Evolutionary conservation across 2,888 invertebrate species (phyloP).

Genomic region (Parnassius orleans): DNA sequence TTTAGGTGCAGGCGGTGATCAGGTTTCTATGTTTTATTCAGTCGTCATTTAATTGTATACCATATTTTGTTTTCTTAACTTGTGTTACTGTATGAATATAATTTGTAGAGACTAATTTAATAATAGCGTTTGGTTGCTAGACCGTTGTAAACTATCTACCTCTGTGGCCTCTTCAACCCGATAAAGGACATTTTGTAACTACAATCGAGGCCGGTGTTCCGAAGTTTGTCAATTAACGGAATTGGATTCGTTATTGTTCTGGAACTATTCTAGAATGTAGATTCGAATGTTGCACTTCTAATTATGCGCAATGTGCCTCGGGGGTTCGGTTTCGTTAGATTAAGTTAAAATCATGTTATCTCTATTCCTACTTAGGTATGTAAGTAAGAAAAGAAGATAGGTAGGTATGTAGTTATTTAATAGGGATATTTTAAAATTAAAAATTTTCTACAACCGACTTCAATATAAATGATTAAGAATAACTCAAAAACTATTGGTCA

Average conservation of each 20-base stretch:
- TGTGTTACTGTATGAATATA: not conserved
- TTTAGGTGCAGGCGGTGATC: no score
- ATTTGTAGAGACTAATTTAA: not conserved
- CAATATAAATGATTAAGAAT: no score
- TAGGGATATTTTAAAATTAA: no score
- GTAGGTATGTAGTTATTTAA: no score
- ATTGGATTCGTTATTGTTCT: conserved; percentile 9
- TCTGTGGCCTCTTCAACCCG: not conserved
- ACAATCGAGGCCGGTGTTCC: conserved; percentile 1
- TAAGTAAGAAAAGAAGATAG: no score
- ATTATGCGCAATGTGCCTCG: not conserved
- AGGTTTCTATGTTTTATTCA: no score
- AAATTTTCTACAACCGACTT: no score
- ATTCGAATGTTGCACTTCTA: conserved; percentile 1
- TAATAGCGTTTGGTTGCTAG: not conserved
- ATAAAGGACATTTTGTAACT: conserved; percentile 4
- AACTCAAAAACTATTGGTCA: no score
- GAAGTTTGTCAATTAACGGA: conserved; percentile 16
- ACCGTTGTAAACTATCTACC: not conserved
- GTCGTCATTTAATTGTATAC: not conserved
- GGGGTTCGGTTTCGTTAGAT: not conserved
- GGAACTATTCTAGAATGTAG: not conserved
- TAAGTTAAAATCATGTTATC: no score
- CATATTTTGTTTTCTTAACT: not conserved
- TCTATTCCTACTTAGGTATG: no score